A percentile compares a stretch with the other conserved stretches of the same genome.
phyloP scores from a whole-genome alignment of 2,113 vertebrate genomes.

The Cavia aperea region DNA sequence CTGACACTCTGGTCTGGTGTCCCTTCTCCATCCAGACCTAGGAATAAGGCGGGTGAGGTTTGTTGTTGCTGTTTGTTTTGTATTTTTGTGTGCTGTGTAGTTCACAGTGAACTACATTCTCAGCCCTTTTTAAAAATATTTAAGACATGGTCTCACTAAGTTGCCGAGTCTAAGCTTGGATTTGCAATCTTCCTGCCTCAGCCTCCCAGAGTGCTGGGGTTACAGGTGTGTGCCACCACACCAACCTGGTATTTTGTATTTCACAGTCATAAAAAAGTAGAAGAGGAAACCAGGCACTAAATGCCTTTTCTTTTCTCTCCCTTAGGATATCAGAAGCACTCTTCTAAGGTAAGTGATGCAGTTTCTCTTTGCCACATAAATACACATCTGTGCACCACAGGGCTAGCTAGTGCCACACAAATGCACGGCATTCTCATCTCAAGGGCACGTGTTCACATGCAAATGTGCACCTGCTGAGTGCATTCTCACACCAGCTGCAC shows the following conservation, averaged over 20 bases:
- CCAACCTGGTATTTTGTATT: neutral
- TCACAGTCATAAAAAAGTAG: neutral
- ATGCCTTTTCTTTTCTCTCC: neutral
- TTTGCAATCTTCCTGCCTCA: neutral
- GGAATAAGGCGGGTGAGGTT: neutral
- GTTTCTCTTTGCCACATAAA: neutral
- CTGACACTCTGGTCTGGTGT: neutral
- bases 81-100: neutral
- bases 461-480: neutral
- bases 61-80: neutral
- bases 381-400: too few species aligned
- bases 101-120: neutral
- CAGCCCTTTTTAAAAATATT: neutral
- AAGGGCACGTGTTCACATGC: neutral
- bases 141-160: neutral
- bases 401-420: neutral
- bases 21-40: neutral
- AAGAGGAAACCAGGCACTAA: neutral
- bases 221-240: neutral
- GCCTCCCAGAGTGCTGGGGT: neutral
- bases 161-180: neutral
- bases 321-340: constrained; percentile 65
- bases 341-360: constrained; percentile 57
- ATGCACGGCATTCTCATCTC: neutral
- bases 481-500: neutral